Evolutionary conservation across 2,888 invertebrate genomes (phyloP).

Genomic region (Pardosa pseudoannulata): DNA sequence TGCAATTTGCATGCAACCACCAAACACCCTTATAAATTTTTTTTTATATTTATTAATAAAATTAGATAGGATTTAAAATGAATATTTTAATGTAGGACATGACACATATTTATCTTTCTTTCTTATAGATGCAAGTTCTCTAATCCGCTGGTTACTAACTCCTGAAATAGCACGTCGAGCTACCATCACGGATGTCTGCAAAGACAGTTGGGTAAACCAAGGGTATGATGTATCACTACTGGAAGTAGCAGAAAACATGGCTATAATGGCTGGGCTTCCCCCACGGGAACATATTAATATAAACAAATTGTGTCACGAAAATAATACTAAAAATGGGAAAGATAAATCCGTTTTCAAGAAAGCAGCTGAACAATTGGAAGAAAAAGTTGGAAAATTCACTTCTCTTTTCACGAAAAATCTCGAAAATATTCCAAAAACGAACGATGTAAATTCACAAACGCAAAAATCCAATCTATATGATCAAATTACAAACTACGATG

Average conservation of each 20-base stretch:
- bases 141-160: constrained; percentile 95
- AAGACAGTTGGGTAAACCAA: constrained; percentile 97
- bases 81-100: too few species aligned
- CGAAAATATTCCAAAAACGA: not conserved
- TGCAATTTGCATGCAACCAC: too few species aligned
- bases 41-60: too few species aligned
- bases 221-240: constrained; percentile 88
- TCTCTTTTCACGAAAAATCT: not conserved
- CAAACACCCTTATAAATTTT: too few species aligned
- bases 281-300: constrained; percentile 76
- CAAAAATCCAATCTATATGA: constrained; percentile 19
- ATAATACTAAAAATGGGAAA: not conserved
- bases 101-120: too few species aligned
- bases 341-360: not conserved
- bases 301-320: constrained; percentile 83
- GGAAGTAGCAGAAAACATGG: constrained; percentile 89
- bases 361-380: not conserved
- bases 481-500: constrained; percentile 53
- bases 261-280: constrained; percentile 77
- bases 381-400: not conserved
- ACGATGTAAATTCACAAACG: not conserved
- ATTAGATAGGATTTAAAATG: too few species aligned
- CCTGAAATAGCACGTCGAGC: constrained; percentile 93
- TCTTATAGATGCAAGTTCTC: constrained; percentile 89
- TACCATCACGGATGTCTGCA: constrained; percentile 94